A percentile compares a stretch with the other conserved stretches of the same genome.
phyloP scores from a whole-genome alignment of 1,140 invertebrate genomes.

The Leptopilina clavipes region DNA sequence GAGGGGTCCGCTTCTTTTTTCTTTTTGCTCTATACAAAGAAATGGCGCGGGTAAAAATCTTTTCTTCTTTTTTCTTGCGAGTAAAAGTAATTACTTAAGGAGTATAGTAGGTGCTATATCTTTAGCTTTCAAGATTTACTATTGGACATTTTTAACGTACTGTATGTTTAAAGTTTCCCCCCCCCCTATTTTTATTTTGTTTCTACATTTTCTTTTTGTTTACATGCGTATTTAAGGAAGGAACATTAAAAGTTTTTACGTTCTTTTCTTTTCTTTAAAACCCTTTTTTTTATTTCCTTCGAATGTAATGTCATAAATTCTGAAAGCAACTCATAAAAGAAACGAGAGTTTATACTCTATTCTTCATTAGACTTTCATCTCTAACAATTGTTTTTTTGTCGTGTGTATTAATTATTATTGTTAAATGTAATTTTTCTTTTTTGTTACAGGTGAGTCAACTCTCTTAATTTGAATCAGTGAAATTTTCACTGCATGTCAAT shows the following conservation, averaged over 20 bases:
- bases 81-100: conserved; percentile 24
- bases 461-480: too few species aligned
- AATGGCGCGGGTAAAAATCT: conserved; percentile 3
- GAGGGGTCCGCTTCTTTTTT: neutral
- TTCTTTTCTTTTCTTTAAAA: neutral
- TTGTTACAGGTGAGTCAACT: neutral
- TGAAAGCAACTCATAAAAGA: neutral
- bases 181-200: neutral
- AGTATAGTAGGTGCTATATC: neutral
- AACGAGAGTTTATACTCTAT: neutral
- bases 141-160: conserved; percentile 24
- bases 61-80: conserved; percentile 14
- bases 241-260: conserved; percentile 3
- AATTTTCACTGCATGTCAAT: too few species aligned
- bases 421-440: neutral
- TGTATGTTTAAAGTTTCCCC: neutral
- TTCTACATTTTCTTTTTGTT: neutral
- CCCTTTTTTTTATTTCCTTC: neutral
- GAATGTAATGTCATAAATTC: conserved; percentile 6
- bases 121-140: conserved; percentile 8
- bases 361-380: neutral
- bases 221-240: neutral
- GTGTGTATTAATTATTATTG: neutral
- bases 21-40: too few species aligned
- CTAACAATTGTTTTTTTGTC: too few species aligned